Evolutionary conservation across 2,113 vertebrate genomes (phyloP).

Genomic region (Xenus cinereus): DNA sequence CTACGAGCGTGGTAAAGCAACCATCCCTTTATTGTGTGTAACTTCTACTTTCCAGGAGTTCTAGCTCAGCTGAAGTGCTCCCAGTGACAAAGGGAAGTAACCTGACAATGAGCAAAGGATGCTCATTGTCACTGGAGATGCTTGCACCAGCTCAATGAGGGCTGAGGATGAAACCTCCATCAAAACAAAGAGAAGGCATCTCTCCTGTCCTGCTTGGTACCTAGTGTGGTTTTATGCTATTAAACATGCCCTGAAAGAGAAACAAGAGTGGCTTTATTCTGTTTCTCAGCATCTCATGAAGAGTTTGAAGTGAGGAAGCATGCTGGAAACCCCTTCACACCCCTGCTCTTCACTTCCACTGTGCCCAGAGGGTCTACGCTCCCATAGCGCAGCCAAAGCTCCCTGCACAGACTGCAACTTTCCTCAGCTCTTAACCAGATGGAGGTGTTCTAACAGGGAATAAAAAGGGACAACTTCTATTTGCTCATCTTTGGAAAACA

Average conservation of each 20-base stretch:
- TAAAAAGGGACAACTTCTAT: not conserved
- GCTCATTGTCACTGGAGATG: not conserved
- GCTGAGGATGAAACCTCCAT: not conserved
- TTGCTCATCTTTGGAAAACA: not conserved
- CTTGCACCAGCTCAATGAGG: not conserved
- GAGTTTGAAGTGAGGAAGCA: not conserved
- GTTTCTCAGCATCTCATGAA: not conserved
- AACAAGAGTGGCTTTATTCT: not conserved
- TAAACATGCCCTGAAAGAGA: not conserved
- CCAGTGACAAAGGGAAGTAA: not conserved
- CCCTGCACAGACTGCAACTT: not conserved
- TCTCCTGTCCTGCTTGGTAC: not conserved
- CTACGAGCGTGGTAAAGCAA: not conserved
- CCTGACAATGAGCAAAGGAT: no score
- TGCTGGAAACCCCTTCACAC: not conserved
- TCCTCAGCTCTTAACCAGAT: not conserved
- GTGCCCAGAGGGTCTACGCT: fast-evolving
- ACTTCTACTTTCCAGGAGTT: not conserved
- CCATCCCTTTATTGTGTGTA: not conserved
- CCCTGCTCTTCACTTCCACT: not conserved
- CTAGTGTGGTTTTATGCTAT: not conserved
- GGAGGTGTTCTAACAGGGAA: not conserved
- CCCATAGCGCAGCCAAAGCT: not conserved
- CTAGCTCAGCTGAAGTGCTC: not conserved
- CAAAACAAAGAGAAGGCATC: not conserved